Conservation (phyloP, 2,888 invertebrate genomes). For the Philhelius pedissequus region DNA sequence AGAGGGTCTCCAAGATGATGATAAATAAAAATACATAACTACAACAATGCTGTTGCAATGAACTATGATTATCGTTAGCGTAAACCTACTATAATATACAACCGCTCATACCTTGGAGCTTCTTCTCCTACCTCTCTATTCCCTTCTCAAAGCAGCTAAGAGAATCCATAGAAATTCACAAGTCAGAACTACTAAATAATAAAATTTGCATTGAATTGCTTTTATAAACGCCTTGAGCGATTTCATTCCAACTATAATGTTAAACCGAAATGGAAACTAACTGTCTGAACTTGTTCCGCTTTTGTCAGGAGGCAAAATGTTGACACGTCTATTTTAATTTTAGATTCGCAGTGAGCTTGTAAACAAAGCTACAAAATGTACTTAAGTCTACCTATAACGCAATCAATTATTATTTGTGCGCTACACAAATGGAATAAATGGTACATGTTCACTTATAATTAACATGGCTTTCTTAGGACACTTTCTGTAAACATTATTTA, state of each 20-base stretch:
- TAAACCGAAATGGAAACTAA: constrained; percentile 30
- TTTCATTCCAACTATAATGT: constrained; percentile 17
- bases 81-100: background rate
- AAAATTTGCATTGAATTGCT: background rate
- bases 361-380: background rate
- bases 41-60: background rate
- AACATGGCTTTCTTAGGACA: no score
- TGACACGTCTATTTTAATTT: constrained; percentile 18
- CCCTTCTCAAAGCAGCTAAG: background rate
- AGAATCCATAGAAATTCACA: background rate
- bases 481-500: no score
- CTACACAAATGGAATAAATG: no score
- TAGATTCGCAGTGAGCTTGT: background rate
- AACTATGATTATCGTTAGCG: constrained; percentile 15
- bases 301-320: constrained; percentile 29
- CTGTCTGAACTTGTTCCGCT: background rate
- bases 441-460: no score
- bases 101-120: background rate
- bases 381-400: background rate
- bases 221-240: constrained; percentile 17
- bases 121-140: no score
- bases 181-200: background rate
- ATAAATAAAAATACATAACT: background rate
- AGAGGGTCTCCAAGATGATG: background rate
- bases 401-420: background rate